Evolutionary conservation across 2,888 invertebrate genomes (phyloP).

Genomic region (Trachelus troglodyta): DNA sequence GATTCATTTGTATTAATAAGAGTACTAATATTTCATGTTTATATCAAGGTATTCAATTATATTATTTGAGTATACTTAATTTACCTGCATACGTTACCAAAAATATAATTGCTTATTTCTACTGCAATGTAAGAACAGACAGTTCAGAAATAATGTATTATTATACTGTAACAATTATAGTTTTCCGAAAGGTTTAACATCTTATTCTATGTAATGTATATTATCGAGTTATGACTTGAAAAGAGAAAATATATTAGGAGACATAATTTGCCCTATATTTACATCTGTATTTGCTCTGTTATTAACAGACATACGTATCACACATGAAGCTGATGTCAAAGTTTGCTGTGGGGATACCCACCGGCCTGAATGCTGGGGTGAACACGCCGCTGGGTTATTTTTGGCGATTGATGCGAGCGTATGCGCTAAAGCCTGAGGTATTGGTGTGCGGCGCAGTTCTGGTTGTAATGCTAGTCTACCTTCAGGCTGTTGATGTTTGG

Average conservation of each 20-base stretch:
- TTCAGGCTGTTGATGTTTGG: slow-evolving; percentile 87
- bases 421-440: slow-evolving; percentile 84
- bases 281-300: not conserved
- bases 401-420: slow-evolving; percentile 83
- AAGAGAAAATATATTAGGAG: no score
- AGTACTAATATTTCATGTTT: not conserved
- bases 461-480: slow-evolving; percentile 80
- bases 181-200: not conserved
- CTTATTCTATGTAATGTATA: not conserved
- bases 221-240: not conserved
- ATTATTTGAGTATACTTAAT: not conserved
- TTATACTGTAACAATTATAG: not conserved
- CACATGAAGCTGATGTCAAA: slow-evolving; percentile 88
- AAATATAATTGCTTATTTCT: not conserved
- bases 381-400: slow-evolving; percentile 81
- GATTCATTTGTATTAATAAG: not conserved
- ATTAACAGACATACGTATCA: slow-evolving; percentile 77
- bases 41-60: not conserved
- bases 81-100: not conserved
- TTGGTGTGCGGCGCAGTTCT: slow-evolving; percentile 78
- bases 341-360: slow-evolving; percentile 79
- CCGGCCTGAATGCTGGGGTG: slow-evolving; percentile 62
- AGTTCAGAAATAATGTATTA: no score
- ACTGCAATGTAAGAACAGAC: not conserved
- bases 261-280: not conserved